A percentile compares a stretch with the other conserved stretches of the same genome.
Conservation (phyloP, 2,113 vertebrate species). For the Serinus canaria region DNA sequence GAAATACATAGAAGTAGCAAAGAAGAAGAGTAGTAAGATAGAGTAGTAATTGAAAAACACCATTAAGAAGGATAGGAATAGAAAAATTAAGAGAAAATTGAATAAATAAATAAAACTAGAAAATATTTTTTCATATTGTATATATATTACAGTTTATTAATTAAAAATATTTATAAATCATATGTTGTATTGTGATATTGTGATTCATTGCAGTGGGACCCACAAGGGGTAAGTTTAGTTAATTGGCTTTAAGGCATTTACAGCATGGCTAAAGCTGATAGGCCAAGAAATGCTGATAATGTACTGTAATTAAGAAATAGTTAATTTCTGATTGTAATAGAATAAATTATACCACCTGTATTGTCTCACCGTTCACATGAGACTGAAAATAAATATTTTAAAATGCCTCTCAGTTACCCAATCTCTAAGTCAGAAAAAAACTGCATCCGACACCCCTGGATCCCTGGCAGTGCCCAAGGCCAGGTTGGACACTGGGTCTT, state of each 20-base stretch:
- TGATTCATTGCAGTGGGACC: neutral
- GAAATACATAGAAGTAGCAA: no score
- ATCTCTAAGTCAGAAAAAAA: neutral
- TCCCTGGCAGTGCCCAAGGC: neutral
- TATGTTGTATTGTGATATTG: no score
- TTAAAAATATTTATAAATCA: no score
- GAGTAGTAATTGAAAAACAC: no score
- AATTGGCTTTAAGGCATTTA: neutral
- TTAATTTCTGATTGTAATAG: neutral
- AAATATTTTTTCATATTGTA: no score
- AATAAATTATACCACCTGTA: neutral
- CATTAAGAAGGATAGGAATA: no score
- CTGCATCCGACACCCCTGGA: neutral
- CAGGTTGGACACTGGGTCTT: rapidly evolving
- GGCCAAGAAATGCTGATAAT: neutral
- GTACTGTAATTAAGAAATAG: neutral
- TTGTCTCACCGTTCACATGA: neutral
- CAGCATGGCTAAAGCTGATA: neutral
- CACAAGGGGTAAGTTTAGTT: neutral
- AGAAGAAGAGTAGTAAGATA: no score
- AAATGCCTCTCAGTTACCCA: neutral
- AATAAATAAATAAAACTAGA: no score
- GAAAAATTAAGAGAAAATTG: no score
- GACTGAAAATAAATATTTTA: neutral
- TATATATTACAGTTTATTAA: no score